A percentile compares a stretch with the other conserved stretches of the same genome.
Conservation (phyloP, 2,113 vertebrate species). For the Ochotona curzoniae region DNA sequence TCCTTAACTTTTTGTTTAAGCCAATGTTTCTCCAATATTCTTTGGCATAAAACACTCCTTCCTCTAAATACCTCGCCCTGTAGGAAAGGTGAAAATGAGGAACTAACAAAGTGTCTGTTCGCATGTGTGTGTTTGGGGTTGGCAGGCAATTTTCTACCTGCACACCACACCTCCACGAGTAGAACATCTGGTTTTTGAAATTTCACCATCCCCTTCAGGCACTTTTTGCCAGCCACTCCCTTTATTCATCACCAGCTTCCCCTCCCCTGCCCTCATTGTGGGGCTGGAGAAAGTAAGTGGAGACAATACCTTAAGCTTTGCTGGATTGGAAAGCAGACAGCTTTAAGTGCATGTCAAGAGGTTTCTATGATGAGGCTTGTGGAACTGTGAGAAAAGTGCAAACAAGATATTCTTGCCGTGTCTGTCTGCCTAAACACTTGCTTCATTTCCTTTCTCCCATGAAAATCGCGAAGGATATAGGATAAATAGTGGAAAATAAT, state of each 20-base stretch:
- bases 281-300: neutral
- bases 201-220: neutral
- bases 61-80: neutral
- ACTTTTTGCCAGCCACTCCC: neutral
- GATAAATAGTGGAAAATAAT: neutral
- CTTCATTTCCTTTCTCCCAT: neutral
- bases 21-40: neutral
- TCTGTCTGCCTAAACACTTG: neutral
- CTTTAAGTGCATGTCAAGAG: neutral
- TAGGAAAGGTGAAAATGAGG: neutral
- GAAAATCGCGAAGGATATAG: neutral
- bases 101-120: neutral
- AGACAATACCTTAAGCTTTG: neutral
- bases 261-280: neutral
- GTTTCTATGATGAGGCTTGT: neutral
- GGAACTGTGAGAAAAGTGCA: neutral
- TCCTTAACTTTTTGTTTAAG: neutral
- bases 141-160: neutral
- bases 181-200: conserved; percentile 48
- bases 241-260: neutral
- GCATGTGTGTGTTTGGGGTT: neutral
- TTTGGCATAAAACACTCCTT: neutral
- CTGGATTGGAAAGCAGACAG: conserved; percentile 11
- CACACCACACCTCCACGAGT: neutral
- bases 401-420: neutral